Conservation (phyloP, 2,888 invertebrate genomes). For the Peribatodes rhomboidaria region DNA sequence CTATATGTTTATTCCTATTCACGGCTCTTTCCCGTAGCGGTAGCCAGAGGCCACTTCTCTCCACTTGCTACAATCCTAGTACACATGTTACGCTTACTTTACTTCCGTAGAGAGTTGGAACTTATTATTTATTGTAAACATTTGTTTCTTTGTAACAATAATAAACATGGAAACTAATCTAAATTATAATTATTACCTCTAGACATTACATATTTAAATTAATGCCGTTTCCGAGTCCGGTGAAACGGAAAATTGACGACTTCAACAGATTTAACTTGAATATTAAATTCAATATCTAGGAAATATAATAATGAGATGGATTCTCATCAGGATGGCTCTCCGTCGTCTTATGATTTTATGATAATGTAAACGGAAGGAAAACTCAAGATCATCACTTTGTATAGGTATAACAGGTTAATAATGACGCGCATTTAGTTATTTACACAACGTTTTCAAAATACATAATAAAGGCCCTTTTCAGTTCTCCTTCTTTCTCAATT, state of each 20-base stretch:
- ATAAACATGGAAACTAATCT: not conserved
- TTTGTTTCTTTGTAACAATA: not conserved
- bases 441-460: not conserved
- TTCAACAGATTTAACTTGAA: constrained; percentile 21
- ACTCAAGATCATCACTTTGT: constrained; percentile 33
- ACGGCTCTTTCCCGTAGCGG: no score
- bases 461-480: no score
- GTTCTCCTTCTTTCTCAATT: no score
- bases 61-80: no score
- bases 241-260: constrained; percentile 35
- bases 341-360: constrained; percentile 33
- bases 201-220: not conserved
- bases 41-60: no score
- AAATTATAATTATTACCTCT: no score
- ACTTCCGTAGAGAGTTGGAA: no score
- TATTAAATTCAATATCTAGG: constrained; percentile 43
- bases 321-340: constrained; percentile 29
- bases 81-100: no score
- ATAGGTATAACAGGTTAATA: not conserved
- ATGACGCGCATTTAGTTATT: not conserved
- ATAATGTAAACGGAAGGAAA: constrained; percentile 44
- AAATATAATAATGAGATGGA: constrained; percentile 30
- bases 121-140: no score
- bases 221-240: constrained; percentile 36
- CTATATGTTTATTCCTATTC: no score